A percentile compares a stretch with the other conserved stretches of the same genome.
These are phyloP conservation scores for Pseudopleuronectes americanus DNA, from an alignment of 2,797 vertebrate genomes.

Conservation along the genomic window DNA sequence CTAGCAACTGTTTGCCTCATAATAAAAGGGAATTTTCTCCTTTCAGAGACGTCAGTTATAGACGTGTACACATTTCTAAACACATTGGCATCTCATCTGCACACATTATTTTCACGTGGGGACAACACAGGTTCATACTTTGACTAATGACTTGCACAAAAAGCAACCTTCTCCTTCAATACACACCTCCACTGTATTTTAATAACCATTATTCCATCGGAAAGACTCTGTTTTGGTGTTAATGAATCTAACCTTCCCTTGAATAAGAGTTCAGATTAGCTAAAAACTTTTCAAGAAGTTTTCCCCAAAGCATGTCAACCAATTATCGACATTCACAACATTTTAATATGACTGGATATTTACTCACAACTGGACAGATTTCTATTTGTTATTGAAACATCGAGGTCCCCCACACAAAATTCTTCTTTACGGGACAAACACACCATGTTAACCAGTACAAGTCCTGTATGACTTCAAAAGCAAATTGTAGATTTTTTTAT, in stretches of 20 bases:
- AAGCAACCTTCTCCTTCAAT: not conserved
- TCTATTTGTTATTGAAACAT: not conserved
- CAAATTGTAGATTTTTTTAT: not conserved
- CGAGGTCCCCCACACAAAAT: not conserved
- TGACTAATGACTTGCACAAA: not conserved
- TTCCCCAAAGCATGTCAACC: not conserved
- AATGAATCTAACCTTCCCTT: not conserved
- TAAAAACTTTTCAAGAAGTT: slow-evolving; percentile 1
- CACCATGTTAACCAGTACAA: not conserved
- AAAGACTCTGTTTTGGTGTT: not conserved
- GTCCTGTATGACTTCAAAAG: not conserved
- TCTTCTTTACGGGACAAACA: not conserved
- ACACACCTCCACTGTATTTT: not conserved
- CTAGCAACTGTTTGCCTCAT: slow-evolving; percentile 71
- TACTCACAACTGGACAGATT: not conserved
- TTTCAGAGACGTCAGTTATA: slow-evolving; percentile 53
- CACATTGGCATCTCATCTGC: not conserved
- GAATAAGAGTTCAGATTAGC: not conserved
- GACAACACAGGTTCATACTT: slow-evolving; percentile 1
- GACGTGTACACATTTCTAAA: slow-evolving; percentile 13
- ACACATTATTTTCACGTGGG: not conserved
- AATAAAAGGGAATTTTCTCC: slow-evolving; percentile 66
- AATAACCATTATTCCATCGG: not conserved
- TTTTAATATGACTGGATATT: not conserved
- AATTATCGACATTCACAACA: not conserved